Evolutionary conservation across 2,888 invertebrate genomes (phyloP).

Genomic region (Papilio protenor): DNA sequence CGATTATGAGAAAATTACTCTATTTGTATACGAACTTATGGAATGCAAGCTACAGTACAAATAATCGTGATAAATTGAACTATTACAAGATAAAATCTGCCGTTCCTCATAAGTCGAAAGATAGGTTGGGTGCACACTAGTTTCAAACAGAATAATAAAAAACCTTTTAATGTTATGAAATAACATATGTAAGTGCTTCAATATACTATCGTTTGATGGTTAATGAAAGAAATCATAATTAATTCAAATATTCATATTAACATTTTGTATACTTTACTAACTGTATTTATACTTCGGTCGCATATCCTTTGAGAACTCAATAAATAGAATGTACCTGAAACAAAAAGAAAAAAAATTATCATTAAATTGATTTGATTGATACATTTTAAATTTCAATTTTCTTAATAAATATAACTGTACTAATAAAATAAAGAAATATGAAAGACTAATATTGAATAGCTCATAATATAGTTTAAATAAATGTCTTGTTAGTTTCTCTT

Average conservation of each 20-base stretch:
- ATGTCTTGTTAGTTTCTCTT: neutral
- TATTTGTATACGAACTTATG: neutral
- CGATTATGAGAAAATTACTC: neutral
- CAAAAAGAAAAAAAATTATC: neutral
- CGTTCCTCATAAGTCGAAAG: constrained; percentile 11
- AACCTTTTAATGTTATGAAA: neutral
- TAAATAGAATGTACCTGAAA: constrained; percentile 4
- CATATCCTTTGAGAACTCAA: neutral
- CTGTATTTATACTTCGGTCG: neutral
- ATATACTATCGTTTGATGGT: too few relatives aligned
- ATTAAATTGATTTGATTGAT: neutral
- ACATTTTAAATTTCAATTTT: neutral
- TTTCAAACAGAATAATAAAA: neutral
- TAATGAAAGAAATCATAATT: neutral
- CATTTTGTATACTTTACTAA: neutral
- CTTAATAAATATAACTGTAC: neutral
- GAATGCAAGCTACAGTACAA: neutral
- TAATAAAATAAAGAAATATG: too few relatives aligned
- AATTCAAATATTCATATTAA: neutral
- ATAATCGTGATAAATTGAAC: constrained; percentile 31
- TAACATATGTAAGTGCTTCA: too few relatives aligned
- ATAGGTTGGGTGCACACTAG: constrained; percentile 22
- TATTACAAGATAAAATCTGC: constrained; percentile 30
- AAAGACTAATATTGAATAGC: neutral
- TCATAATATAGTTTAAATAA: neutral